These are phyloP conservation scores for Chaenocephalus aceratus DNA, from an alignment of 2,113 vertebrate genomes.

Conservation along the genomic window DNA sequence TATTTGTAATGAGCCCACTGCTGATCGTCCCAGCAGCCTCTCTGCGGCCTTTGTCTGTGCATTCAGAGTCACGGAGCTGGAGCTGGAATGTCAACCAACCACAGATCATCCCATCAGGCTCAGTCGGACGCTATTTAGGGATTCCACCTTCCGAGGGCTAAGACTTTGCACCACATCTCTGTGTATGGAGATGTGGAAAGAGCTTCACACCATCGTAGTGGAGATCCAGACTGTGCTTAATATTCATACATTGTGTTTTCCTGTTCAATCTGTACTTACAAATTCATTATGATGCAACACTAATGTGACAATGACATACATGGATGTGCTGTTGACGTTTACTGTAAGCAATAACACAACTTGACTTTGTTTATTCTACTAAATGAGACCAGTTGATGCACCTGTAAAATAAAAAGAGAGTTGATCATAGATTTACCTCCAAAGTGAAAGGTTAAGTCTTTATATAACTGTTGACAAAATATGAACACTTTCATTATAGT, in stretches of 20 bases:
- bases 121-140: background rate
- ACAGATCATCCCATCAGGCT: background rate
- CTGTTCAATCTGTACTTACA: background rate
- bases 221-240: background rate
- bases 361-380: too few species aligned
- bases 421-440: too few species aligned
- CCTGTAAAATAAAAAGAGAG: too few species aligned
- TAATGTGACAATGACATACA: background rate
- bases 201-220: background rate
- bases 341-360: background rate
- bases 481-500: too few species aligned
- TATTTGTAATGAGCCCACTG: constrained; percentile 3
- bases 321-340: background rate
- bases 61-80: constrained; percentile 30
- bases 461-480: background rate
- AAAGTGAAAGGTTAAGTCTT: background rate
- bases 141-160: background rate
- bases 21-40: constrained; percentile 12
- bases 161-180: background rate
- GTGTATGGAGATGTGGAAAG: background rate
- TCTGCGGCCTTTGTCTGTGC: background rate
- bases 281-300: background rate
- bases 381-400: too few species aligned
- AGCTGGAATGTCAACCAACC: constrained; percentile 16
- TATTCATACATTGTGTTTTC: background rate